Conservation (phyloP, 2,113 vertebrate species). For the Corapipo altera region DNA sequence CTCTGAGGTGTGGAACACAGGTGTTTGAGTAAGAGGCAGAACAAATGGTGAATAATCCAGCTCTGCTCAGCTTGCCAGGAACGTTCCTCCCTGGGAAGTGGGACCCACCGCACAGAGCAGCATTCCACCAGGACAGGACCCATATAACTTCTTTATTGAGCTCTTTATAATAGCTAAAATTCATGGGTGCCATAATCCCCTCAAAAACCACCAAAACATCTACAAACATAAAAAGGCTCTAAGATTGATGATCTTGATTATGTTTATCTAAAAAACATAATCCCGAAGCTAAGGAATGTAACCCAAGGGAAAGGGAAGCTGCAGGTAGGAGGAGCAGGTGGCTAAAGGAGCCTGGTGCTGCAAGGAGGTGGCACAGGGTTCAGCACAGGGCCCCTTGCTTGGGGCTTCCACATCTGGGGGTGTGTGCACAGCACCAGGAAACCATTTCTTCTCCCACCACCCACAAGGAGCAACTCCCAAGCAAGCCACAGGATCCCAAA, state of each 20-base stretch:
- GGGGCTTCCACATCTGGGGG: background rate
- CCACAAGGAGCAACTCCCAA: background rate
- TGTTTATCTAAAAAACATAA: background rate
- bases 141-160: background rate
- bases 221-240: background rate
- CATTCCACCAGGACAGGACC: background rate
- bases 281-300: background rate
- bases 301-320: background rate
- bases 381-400: too few species aligned
- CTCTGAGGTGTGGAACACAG: accelerated
- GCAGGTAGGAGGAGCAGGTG: background rate
- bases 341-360: background rate
- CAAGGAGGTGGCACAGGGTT: accelerated
- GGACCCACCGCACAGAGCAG: background rate
- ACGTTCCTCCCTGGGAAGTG: accelerated
- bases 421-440: background rate
- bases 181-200: background rate
- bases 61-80: background rate
- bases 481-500: background rate
- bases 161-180: background rate
- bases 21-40: background rate
- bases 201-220: background rate
- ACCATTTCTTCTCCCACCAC: background rate
- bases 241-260: background rate
- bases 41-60: background rate